Evolutionary conservation across 2,888 invertebrate species (phyloP).

Genomic region (Apamea monoglypha): DNA sequence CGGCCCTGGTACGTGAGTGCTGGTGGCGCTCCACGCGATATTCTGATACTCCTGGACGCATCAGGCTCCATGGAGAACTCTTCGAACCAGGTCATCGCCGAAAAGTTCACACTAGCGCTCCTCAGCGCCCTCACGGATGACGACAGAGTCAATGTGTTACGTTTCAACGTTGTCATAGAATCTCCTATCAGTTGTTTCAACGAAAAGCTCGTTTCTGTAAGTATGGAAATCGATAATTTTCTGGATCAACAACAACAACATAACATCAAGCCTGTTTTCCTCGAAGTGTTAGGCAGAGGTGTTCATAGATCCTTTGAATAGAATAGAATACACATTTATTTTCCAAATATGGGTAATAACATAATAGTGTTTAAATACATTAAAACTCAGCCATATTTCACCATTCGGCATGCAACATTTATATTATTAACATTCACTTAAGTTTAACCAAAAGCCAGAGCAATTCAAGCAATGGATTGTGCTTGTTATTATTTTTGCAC

Average conservation of each 20-base stretch:
- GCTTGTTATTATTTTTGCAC: neutral
- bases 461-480: neutral
- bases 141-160: constrained; percentile 85
- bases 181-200: constrained; percentile 85
- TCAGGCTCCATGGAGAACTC: constrained; percentile 87
- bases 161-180: constrained; percentile 81
- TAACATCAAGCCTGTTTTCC: neutral
- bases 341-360: no score
- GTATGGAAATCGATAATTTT: constrained; percentile 46
- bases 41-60: constrained; percentile 84
- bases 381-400: neutral
- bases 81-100: constrained; percentile 79
- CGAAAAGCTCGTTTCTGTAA: constrained; percentile 84
- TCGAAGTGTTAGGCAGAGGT: neutral
- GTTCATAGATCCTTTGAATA: neutral
- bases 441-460: neutral
- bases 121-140: constrained; percentile 87
- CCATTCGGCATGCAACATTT: no score
- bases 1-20: constrained; percentile 88
- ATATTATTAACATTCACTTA: no score
- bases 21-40: constrained; percentile 84
- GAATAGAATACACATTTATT: neutral
- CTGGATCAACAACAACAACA: neutral
- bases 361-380: neutral
- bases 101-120: constrained; percentile 81